A percentile compares a stretch with the other conserved stretches of the same genome.
phyloP scores from a whole-genome alignment of 2,113 vertebrate species.

The Paracanthobrama guichenoti region DNA sequence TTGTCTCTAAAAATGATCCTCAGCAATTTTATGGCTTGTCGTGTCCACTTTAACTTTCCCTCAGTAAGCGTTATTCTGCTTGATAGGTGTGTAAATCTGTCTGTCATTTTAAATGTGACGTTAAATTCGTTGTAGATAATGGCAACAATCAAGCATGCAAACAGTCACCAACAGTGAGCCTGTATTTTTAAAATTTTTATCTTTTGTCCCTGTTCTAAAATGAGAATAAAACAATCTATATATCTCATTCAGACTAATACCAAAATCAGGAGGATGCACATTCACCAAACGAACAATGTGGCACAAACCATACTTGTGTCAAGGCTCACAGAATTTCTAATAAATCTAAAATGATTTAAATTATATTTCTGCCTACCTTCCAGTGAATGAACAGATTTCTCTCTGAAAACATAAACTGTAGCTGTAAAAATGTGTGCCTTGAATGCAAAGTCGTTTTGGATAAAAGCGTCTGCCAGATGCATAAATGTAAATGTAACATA shows the following conservation, averaged over 20 bases:
- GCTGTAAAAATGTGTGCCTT: too few relatives aligned
- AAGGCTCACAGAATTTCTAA: background rate
- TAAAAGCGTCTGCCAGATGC: too few relatives aligned
- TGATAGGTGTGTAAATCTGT: constrained; percentile 14
- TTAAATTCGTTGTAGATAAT: background rate
- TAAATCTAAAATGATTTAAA: background rate
- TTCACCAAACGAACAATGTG: background rate
- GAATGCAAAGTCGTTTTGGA: too few relatives aligned
- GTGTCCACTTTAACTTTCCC: background rate
- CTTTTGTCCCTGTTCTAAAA: background rate
- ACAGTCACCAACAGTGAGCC: background rate
- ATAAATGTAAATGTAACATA: too few relatives aligned
- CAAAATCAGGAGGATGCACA: background rate
- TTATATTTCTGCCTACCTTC: background rate
- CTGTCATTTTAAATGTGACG: background rate
- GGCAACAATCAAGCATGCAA: background rate
- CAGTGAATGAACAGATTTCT: too few relatives aligned
- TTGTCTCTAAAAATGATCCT: background rate
- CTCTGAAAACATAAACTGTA: too few relatives aligned
- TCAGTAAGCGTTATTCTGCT: background rate
- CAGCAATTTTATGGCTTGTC: constrained; percentile 31
- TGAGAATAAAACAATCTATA: background rate
- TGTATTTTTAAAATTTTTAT: too few relatives aligned
- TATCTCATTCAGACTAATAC: background rate
- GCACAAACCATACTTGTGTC: background rate